Conservation (phyloP, 2,113 vertebrate genomes). For the Oryzias curvinotus region DNA sequence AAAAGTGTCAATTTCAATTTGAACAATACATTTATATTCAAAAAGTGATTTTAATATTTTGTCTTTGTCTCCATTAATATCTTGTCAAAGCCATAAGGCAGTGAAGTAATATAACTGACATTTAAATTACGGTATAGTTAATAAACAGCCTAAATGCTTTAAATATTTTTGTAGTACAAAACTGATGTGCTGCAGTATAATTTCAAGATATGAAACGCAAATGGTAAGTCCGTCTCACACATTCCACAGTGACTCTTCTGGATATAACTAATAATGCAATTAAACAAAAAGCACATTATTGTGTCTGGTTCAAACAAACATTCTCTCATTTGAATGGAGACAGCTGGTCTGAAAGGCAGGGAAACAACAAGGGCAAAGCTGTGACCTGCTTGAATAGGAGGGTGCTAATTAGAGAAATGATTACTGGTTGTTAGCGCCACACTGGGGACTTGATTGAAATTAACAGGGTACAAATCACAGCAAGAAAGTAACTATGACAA, state of each 20-base stretch:
- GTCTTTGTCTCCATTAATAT: too few species aligned
- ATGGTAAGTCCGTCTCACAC: not conserved
- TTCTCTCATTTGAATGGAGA: constrained; percentile 42
- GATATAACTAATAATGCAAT: constrained; percentile 15
- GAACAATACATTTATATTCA: too few species aligned
- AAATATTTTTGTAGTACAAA: too few species aligned
- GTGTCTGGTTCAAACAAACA: constrained; percentile 32
- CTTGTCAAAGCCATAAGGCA: too few species aligned
- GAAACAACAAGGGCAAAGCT: constrained; percentile 44
- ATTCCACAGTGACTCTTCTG: constrained; percentile 13
- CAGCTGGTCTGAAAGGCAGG: constrained; percentile 44
- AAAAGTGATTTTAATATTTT: too few species aligned
- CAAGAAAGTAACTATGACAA: constrained; percentile 1
- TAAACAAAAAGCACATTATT: constrained; percentile 24
- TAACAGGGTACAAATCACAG: constrained; percentile 18
- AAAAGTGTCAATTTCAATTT: too few species aligned
- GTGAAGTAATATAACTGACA: too few species aligned
- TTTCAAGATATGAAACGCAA: too few species aligned
- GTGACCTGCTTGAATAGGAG: constrained; percentile 62
- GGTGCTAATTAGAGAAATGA: constrained; percentile 50
- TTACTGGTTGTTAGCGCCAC: constrained; percentile 50
- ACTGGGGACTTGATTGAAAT: constrained; percentile 36
- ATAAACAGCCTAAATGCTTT: too few species aligned
- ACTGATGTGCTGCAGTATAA: too few species aligned
- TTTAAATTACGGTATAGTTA: too few species aligned